Conservation (phyloP, 2,113 vertebrate species). For the Nettapus auritus region DNA sequence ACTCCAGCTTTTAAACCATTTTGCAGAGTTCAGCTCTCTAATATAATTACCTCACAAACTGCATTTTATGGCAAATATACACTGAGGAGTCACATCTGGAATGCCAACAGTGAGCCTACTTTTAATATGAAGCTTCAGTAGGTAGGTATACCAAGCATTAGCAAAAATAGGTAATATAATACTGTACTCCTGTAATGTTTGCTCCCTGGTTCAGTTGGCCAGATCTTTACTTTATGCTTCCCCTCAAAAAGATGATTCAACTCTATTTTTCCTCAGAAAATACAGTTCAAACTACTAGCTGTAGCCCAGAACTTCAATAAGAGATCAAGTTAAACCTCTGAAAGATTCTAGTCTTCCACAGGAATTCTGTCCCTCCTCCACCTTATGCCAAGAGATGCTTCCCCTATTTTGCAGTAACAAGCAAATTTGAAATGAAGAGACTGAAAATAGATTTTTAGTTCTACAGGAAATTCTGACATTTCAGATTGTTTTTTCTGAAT, state of each 20-base stretch:
- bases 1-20: conserved; percentile 52
- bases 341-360: background rate
- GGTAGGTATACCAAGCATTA: background rate
- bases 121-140: background rate
- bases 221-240: background rate
- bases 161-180: conserved; percentile 33
- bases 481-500: background rate
- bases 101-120: background rate
- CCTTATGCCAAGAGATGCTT: background rate
- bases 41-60: background rate
- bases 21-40: conserved; percentile 22
- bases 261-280: background rate
- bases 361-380: background rate
- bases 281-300: background rate
- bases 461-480: background rate
- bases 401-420: background rate
- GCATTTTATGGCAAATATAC: conserved; percentile 21
- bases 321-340: background rate
- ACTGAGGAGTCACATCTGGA: background rate
- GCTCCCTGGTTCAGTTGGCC: background rate
- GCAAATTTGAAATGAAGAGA: background rate
- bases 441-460: background rate
- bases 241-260: background rate
- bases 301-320: background rate
- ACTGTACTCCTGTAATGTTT: background rate